Evolutionary conservation across 1,140 invertebrate species (phyloP).

Genomic region (Drosophila varians): DNA sequence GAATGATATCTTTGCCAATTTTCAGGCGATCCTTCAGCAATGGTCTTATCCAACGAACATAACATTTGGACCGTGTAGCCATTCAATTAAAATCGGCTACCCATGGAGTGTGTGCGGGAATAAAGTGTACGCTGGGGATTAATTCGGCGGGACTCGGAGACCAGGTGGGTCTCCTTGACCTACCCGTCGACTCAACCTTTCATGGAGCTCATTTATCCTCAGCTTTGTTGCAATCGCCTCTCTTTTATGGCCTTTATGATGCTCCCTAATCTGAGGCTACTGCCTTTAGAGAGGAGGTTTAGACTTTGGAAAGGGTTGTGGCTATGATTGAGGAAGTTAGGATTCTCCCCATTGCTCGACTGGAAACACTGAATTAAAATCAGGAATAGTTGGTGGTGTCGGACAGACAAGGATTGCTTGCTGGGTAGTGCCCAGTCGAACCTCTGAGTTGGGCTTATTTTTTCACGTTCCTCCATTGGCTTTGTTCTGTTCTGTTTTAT

Average conservation of each 20-base stretch:
- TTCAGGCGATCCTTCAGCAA: conserved; percentile 9
- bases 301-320: background rate
- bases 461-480: conserved; percentile 15
- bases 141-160: conserved; percentile 42
- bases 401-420: background rate
- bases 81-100: conserved; percentile 69
- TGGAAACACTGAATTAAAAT: background rate
- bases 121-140: conserved; percentile 71
- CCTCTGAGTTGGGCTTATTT: background rate
- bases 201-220: conserved; percentile 64
- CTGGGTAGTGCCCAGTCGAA: conserved; percentile 2
- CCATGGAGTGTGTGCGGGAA: conserved; percentile 8
- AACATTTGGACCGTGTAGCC: conserved; percentile 55
- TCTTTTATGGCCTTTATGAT: conserved; percentile 49
- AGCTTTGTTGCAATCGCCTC: conserved; percentile 61
- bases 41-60: conserved; percentile 54
- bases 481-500: conserved; percentile 43
- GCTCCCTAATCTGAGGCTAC: conserved; percentile 1
- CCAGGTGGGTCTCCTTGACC: background rate
- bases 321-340: background rate
- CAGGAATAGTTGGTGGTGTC: too few species aligned
- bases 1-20: background rate
- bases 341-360: background rate
- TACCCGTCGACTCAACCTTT: too few species aligned
- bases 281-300: too few species aligned